Conservation (phyloP, 2,888 invertebrate genomes). For the Argyresthia albistria region DNA sequence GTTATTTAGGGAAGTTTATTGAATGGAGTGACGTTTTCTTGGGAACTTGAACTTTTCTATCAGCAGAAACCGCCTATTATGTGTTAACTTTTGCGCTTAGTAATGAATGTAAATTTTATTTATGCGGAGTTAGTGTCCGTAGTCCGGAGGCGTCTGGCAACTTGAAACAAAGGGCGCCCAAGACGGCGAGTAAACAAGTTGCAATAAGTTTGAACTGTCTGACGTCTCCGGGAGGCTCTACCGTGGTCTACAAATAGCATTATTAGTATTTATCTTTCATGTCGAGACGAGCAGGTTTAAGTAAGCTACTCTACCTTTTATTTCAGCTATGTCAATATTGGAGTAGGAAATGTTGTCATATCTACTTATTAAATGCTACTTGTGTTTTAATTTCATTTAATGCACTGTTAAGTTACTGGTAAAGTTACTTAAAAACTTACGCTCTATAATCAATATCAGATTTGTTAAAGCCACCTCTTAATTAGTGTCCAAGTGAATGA, state of each 20-base stretch:
- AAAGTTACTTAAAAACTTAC: neutral
- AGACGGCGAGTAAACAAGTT: constrained; percentile 50
- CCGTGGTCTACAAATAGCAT: constrained; percentile 32
- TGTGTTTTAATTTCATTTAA: no score
- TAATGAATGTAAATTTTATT: constrained; percentile 59
- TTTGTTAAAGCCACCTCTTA: no score
- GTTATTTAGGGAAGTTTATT: neutral
- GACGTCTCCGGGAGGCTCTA: constrained; percentile 29
- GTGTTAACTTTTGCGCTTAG: constrained; percentile 17
- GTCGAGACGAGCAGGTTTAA: neutral
- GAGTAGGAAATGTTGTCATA: no score
- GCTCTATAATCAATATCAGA: neutral
- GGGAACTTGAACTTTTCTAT: constrained; percentile 2
- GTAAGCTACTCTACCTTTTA: neutral
- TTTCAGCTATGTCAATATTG: neutral
- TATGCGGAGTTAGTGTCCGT: constrained; percentile 44
- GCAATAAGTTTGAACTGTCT: constrained; percentile 48
- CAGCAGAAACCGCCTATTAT: constrained; percentile 19
- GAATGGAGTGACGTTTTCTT: neutral
- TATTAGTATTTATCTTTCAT: constrained; percentile 27
- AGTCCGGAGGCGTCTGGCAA: constrained; percentile 48
- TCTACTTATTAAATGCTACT: no score
- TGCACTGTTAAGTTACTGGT: neutral
- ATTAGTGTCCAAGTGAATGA: no score
- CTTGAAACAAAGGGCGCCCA: constrained; percentile 52